Conservation (phyloP, 2,113 vertebrate species). For the Nansenia antarctica region DNA sequence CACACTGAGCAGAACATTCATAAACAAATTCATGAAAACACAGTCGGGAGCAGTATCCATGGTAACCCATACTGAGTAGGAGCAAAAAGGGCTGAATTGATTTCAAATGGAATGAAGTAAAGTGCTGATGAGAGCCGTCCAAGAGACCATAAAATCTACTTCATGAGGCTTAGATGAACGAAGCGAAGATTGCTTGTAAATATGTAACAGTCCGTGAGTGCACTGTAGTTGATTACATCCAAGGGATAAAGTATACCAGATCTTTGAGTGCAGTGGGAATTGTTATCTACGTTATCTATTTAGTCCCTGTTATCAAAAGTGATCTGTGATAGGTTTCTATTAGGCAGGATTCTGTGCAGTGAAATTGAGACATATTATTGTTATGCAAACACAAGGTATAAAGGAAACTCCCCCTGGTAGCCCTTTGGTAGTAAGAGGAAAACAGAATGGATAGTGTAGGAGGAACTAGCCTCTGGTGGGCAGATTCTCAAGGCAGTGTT, state of each 20-base stretch:
- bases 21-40: conserved; percentile 63
- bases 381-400: conserved; percentile 43
- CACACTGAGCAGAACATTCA: conserved; percentile 47
- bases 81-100: conserved; percentile 61
- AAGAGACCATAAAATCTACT: conserved; percentile 52
- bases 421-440: conserved; percentile 15
- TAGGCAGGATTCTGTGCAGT: conserved; percentile 34
- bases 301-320: not conserved
- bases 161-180: conserved; percentile 31
- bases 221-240: not conserved
- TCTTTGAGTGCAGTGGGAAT: not conserved
- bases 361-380: conserved; percentile 34
- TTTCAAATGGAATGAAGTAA: conserved; percentile 65
- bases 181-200: conserved; percentile 40
- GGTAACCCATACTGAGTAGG: conserved; percentile 67
- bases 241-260: not conserved
- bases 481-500: conserved; percentile 35
- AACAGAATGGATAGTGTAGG: conserved; percentile 12
- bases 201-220: conserved; percentile 28
- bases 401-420: conserved; percentile 40
- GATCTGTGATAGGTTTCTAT: conserved; percentile 7
- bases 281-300: not conserved
- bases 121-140: conserved; percentile 59
- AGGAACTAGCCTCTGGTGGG: conserved; percentile 34
- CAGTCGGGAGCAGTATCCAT: conserved; percentile 69